These are phyloP conservation scores for Phocoena sinus DNA, from an alignment of 2,113 vertebrate species.

Conservation along the genomic window DNA sequence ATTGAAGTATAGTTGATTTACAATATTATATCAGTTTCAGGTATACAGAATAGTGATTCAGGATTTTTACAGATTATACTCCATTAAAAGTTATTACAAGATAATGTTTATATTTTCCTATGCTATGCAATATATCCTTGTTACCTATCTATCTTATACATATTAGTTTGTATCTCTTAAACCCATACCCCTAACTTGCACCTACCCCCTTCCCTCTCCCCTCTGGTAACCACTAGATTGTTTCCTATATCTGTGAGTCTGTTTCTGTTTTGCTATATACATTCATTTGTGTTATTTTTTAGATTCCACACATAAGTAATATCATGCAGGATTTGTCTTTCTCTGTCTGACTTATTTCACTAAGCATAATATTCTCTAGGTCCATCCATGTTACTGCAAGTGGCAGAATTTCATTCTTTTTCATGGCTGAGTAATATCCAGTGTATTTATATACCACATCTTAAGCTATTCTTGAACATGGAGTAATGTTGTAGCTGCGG, in stretches of 20 bases:
- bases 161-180: neutral
- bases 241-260: neutral
- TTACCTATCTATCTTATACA: neutral
- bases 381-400: neutral
- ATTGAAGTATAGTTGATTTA: neutral
- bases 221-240: neutral
- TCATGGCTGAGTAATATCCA: neutral
- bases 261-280: neutral
- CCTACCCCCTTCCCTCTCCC: neutral
- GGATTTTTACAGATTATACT: neutral
- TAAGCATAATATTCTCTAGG: neutral
- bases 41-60: neutral
- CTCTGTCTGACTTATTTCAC: neutral
- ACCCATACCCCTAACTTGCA: neutral
- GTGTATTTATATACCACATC: neutral
- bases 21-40: neutral
- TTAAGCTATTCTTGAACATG: neutral
- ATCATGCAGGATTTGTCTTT: neutral
- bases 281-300: neutral
- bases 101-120: neutral
- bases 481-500: too few relatives aligned
- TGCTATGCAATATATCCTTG: neutral
- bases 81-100: neutral
- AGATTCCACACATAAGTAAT: neutral
- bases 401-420: neutral